These are phyloP conservation scores for Aspiorhynchus laticeps DNA, from an alignment of 2,113 vertebrate species.

Conservation along the genomic window DNA sequence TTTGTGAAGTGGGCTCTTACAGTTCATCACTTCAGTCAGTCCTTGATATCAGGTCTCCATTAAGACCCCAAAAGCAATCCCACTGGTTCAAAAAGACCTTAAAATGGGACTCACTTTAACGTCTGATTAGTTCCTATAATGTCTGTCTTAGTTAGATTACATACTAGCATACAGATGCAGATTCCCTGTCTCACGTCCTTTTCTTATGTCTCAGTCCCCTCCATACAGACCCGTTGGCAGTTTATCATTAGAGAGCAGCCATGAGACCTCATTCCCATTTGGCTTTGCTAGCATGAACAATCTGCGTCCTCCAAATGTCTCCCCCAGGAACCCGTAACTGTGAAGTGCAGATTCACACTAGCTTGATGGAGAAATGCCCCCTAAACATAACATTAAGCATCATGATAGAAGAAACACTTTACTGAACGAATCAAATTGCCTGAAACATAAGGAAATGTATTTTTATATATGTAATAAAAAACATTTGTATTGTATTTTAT, in stretches of 20 bases:
- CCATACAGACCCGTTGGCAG: background rate
- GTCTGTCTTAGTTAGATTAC: too few species aligned
- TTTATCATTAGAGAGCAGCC: background rate
- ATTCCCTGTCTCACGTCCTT: background rate
- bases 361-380: background rate
- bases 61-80: too few species aligned
- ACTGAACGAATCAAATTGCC: background rate
- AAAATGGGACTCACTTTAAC: too few species aligned
- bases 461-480: too few species aligned
- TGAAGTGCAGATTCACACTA: background rate
- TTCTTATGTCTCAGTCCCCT: background rate
- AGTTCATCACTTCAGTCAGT: too few species aligned
- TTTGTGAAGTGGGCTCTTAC: too few species aligned
- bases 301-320: background rate
- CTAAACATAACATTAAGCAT: background rate
- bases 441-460: too few species aligned
- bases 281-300: background rate
- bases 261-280: background rate
- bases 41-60: too few species aligned
- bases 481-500: background rate
- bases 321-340: background rate
- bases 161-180: too few species aligned
- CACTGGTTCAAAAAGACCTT: too few species aligned
- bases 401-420: background rate
- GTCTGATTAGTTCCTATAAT: too few species aligned